Evolutionary conservation across 30 jellyfish, hydroid and myxozoan species (phyloP).

Genomic region (Pseudorhiza aurosa): DNA sequence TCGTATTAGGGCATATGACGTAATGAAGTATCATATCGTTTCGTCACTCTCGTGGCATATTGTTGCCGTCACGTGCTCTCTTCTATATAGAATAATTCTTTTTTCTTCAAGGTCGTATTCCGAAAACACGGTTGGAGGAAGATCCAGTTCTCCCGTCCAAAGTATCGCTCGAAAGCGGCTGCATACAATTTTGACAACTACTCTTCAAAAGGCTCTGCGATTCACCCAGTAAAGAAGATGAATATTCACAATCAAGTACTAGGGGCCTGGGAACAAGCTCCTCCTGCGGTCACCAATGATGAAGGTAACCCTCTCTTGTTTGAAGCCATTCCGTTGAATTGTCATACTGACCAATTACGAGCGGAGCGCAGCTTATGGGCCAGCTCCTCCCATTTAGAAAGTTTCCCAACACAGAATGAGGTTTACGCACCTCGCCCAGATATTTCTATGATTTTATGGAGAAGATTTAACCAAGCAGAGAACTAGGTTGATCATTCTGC

Average conservation of each 20-base stretch:
- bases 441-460: too few relatives aligned
- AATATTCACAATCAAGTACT: conserved; percentile 65
- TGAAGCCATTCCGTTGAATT: too few relatives aligned
- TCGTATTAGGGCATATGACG: too few relatives aligned
- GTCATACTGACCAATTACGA: too few relatives aligned
- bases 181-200: conserved; percentile 78
- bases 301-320: conserved; percentile 21
- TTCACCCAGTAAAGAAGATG: conserved; percentile 80
- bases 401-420: too few relatives aligned
- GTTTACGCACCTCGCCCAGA: too few relatives aligned
- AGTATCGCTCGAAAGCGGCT: conserved; percentile 68
- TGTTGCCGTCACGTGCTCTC: not conserved
- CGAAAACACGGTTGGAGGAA: conserved; percentile 95
- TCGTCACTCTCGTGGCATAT: too few relatives aligned
- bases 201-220: conserved; percentile 94
- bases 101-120: conserved; percentile 72
- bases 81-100: not conserved
- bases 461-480: too few relatives aligned
- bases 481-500: too few relatives aligned
- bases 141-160: conserved; percentile 62
- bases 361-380: too few relatives aligned
- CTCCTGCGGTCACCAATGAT: conserved; percentile 52
- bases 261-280: conserved; percentile 44
- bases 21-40: too few relatives aligned
- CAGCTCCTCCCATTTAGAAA: too few relatives aligned